These are phyloP conservation scores for Calephelis perditalis DNA, from an alignment of 2,888 invertebrate species.

Conservation along the genomic window DNA sequence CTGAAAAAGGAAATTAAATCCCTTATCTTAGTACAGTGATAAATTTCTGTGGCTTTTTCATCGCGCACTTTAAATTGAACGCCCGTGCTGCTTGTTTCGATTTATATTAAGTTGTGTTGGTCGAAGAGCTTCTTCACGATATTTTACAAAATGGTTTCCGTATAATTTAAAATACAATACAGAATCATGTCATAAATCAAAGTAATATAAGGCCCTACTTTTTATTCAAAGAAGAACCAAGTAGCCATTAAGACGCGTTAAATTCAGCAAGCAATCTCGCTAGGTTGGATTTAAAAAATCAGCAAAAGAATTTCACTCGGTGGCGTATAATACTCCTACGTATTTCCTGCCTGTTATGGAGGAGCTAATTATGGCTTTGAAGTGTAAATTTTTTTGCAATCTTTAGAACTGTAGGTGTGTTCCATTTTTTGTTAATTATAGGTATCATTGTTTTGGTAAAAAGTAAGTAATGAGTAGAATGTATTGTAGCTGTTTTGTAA, in stretches of 20 bases:
- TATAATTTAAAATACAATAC: constrained; percentile 28
- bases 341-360: constrained; percentile 23
- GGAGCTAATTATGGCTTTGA: constrained; percentile 38
- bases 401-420: constrained; percentile 1
- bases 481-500: too few relatives aligned
- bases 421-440: background rate
- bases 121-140: constrained; percentile 17
- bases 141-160: constrained; percentile 26
- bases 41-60: constrained; percentile 51
- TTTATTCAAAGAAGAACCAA: constrained; percentile 33
- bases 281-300: constrained; percentile 36
- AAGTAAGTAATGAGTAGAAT: too few relatives aligned
- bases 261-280: constrained; percentile 37
- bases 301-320: constrained; percentile 32
- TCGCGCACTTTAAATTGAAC: constrained; percentile 36
- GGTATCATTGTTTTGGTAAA: too few relatives aligned
- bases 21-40: constrained; percentile 53
- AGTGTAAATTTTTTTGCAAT: constrained; percentile 36
- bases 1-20: constrained; percentile 62
- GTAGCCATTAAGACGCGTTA: constrained; percentile 38
- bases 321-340: constrained; percentile 7
- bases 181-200: constrained; percentile 26
- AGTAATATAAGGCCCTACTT: constrained; percentile 25
- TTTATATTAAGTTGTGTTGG: constrained; percentile 27
- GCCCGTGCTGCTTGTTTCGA: constrained; percentile 28